phyloP scores from a whole-genome alignment of 2,888 invertebrate genomes.

The Leptopilina syphax region DNA sequence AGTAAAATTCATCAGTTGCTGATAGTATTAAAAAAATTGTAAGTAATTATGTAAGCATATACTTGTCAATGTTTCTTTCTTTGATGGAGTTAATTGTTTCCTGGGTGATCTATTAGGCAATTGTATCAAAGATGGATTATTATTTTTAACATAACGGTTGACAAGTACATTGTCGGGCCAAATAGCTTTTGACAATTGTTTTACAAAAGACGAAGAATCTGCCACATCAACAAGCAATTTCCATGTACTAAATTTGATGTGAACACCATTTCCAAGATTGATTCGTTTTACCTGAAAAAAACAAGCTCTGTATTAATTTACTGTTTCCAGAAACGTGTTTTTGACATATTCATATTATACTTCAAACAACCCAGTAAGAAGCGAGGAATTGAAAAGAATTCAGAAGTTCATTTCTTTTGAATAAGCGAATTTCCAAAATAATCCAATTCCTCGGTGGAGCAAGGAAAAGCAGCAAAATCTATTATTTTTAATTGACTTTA shows the following conservation, averaged over 20 bases:
- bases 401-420: no score
- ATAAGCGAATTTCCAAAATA: no score
- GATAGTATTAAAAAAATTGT: no score
- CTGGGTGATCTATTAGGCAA: background rate
- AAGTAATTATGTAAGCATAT: background rate
- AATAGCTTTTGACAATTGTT: background rate
- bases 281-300: background rate
- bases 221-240: background rate
- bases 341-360: no score
- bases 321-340: no score
- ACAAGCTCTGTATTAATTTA: no score
- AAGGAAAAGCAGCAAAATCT: no score
- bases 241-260: background rate
- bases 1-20: no score
- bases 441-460: no score
- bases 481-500: no score
- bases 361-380: no score
- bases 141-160: background rate
- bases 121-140: background rate
- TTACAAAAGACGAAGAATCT: background rate
- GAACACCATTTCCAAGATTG: background rate
- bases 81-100: background rate
- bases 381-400: no score
- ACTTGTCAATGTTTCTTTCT: background rate
- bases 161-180: background rate